A percentile compares a stretch with the other conserved stretches of the same genome.
phyloP scores from a whole-genome alignment of 2,797 vertebrate species.

The Malacoctenus gilli region DNA sequence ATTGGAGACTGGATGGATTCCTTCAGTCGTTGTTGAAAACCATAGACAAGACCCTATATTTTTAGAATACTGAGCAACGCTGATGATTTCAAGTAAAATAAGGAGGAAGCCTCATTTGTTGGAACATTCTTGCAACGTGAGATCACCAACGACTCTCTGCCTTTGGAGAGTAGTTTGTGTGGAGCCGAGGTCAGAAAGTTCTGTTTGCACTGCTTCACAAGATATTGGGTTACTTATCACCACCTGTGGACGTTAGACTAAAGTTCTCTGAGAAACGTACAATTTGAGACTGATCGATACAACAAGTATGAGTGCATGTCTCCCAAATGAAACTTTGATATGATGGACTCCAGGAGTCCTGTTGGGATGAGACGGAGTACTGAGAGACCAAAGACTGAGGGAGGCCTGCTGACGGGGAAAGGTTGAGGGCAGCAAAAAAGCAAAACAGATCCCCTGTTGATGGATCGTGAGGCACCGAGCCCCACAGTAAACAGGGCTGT shows the following conservation, averaged over 20 bases:
- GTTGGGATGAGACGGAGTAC: neutral
- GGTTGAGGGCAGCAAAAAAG: neutral
- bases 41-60: too few species aligned
- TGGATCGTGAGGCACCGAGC: neutral
- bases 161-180: neutral
- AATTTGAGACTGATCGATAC: neutral
- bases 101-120: too few species aligned
- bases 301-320: neutral
- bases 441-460: neutral
- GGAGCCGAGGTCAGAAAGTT: neutral
- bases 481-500: neutral
- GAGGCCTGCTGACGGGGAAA: neutral
- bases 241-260: too few species aligned
- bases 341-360: neutral
- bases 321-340: neutral
- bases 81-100: too few species aligned
- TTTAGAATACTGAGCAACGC: too few species aligned
- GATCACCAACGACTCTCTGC: neutral
- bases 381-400: neutral
- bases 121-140: neutral
- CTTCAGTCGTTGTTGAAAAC: too few species aligned
- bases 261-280: neutral
- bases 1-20: too few species aligned
- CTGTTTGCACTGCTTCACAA: neutral
- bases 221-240: neutral